These are phyloP conservation scores for Neolamprologus hecqui DNA, from an alignment of 2,113 vertebrate genomes.

Conservation along the genomic window DNA sequence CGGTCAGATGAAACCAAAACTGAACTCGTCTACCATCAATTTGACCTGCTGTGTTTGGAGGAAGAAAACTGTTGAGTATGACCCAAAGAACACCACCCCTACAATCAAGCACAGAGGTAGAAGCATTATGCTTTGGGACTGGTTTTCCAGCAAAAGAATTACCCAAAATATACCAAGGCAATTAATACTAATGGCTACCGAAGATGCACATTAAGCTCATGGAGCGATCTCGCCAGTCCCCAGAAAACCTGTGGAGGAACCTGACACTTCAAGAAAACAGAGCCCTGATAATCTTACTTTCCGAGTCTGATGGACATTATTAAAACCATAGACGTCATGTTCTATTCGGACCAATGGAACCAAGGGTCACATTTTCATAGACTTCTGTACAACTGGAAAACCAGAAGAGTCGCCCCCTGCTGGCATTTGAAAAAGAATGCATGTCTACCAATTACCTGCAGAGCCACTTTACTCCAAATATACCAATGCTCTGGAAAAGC, in stretches of 20 bases:
- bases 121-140: background rate
- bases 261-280: background rate
- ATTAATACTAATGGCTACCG: background rate
- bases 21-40: background rate
- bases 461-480: background rate
- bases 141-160: rapidly evolving
- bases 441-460: background rate
- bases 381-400: background rate
- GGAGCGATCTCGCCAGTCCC: background rate
- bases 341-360: background rate
- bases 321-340: background rate
- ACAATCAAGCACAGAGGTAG: background rate
- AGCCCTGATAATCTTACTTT: background rate
- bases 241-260: background rate
- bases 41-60: background rate
- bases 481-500: background rate
- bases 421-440: background rate
- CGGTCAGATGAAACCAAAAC: rapidly evolving
- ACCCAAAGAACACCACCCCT: rapidly evolving
- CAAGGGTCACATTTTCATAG: background rate
- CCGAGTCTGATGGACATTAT: background rate
- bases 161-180: background rate
- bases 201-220: background rate
- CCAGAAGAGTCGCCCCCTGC: background rate
- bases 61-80: background rate